A percentile compares a stretch with the other conserved stretches of the same genome.
Evolutionary conservation across 2,113 vertebrate genomes (phyloP).

Genomic region (Centropus bengalensis): DNA sequence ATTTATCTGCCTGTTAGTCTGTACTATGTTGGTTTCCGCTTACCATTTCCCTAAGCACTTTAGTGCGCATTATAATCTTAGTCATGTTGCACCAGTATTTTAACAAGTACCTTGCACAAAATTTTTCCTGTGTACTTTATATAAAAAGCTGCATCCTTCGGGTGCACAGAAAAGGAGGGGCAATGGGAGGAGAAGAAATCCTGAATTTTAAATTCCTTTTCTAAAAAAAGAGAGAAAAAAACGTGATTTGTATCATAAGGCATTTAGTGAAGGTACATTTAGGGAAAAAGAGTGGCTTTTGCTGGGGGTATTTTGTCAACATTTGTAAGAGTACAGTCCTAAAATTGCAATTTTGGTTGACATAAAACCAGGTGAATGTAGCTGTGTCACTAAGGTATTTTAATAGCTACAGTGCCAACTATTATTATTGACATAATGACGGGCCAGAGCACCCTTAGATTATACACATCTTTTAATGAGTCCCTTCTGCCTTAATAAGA

Average conservation of each 20-base stretch:
- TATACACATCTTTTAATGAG: neutral
- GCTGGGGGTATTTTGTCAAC: fast-evolving
- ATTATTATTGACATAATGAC: neutral
- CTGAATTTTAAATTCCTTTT: neutral
- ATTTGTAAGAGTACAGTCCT: neutral
- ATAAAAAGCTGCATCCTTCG: neutral
- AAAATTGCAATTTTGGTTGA: neutral
- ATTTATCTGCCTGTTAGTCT: neutral
- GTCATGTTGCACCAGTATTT: neutral
- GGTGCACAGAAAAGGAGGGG: neutral
- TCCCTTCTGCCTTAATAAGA: neutral
- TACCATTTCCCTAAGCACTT: neutral
- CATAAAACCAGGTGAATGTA: neutral
- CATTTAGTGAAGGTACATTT: neutral
- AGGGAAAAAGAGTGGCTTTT: neutral
- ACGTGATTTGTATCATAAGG: neutral
- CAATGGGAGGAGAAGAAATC: neutral
- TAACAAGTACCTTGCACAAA: neutral
- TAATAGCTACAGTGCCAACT: neutral
- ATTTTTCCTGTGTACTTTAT: neutral
- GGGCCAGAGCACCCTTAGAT: neutral
- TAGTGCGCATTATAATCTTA: neutral
- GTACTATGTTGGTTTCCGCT: neutral
- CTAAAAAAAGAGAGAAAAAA: neutral
- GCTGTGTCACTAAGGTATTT: neutral